Base-by-base conservation (phyloP, 1,140 invertebrate genomes). In the Catajapyx aquilonaris region DNA sequence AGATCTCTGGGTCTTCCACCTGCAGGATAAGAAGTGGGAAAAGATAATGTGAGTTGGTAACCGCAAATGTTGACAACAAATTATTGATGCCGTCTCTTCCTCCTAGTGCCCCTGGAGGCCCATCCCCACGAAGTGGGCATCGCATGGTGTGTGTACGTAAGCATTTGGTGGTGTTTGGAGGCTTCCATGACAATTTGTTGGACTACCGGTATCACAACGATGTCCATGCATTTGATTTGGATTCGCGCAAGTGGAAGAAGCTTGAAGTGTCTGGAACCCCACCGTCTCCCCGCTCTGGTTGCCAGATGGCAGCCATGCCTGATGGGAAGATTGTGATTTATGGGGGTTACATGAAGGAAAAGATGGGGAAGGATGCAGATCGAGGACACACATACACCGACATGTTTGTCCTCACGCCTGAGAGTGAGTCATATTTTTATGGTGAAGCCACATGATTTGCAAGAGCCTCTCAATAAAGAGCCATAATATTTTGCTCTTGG, bases 141-240 rank as follows among this genome's bases (percentile, higher is more conserved):
- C 62, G 86, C 41, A 93, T 93, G 86, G 64, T 72, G 5, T 63
- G 69, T 4, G 60, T 71, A 11, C 84, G 84, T 50, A 81, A 80
- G 45, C 67, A 75, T 43, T 52, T 94, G 1, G 62, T 88, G 43
- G 60, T 93, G 16, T 94, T 93, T 65, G 87, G 88, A 1, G 87
- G 88, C 13, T 94, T 87, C 54, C 71, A 84, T 51, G 86, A 93
- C 55, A 90, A 87, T 57, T 65, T 74, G 4, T 69, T 79, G 38
- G 75, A 85, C 33, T 91, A 76, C 51, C 78, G 78, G 47, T 94
- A 93, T 56, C 88, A 71, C 50, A 90, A 90, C 57, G 88, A 94
- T 60, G 51, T 88, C 3, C 65, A 87, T 55, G 56, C 68, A 19
- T 93, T 94, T 55, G 73, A 81, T 48, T 57, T 86, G 42, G 77